A percentile compares a stretch with the other conserved stretches of the same genome.
Conservation (phyloP, 2,888 invertebrate species). For the Diaphora mendica region DNA sequence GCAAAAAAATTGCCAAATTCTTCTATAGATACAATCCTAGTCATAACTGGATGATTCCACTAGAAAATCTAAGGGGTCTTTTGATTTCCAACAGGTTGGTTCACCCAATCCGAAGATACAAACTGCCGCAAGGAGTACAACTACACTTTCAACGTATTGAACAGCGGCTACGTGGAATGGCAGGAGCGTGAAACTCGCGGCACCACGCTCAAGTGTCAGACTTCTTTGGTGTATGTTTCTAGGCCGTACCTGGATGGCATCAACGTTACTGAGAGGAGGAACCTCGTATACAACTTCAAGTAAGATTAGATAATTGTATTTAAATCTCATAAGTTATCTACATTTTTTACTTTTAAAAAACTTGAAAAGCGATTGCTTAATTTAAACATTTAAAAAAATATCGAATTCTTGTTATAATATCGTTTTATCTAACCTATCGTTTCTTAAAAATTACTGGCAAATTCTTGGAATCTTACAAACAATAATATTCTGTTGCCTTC, state of each 20-base stretch:
- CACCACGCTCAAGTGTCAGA: slow-evolving; percentile 86
- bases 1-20: not conserved
- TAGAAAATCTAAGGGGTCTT: not conserved
- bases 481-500: not conserved
- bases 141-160: slow-evolving; percentile 90
- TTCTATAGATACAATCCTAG: not conserved
- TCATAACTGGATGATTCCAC: not conserved
- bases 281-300: slow-evolving; percentile 94
- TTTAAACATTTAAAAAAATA: too few species aligned
- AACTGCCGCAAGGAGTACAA: slow-evolving; percentile 93
- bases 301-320: slow-evolving; percentile 37
- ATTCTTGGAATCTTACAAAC: not conserved
- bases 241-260: slow-evolving; percentile 93
- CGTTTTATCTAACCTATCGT: too few species aligned
- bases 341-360: too few species aligned
- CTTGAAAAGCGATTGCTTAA: too few species aligned
- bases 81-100: slow-evolving; percentile 88
- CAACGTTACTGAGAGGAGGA: slow-evolving; percentile 95
- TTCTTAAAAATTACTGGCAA: not conserved
- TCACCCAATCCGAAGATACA: slow-evolving; percentile 92
- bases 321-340: too few species aligned
- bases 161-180: slow-evolving; percentile 94
- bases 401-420: too few species aligned
- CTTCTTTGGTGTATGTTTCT: slow-evolving; percentile 92
- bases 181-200: slow-evolving; percentile 91